Base-by-base conservation (phyloP, 2,797 vertebrate species). In the Poecile montanus region DNA sequence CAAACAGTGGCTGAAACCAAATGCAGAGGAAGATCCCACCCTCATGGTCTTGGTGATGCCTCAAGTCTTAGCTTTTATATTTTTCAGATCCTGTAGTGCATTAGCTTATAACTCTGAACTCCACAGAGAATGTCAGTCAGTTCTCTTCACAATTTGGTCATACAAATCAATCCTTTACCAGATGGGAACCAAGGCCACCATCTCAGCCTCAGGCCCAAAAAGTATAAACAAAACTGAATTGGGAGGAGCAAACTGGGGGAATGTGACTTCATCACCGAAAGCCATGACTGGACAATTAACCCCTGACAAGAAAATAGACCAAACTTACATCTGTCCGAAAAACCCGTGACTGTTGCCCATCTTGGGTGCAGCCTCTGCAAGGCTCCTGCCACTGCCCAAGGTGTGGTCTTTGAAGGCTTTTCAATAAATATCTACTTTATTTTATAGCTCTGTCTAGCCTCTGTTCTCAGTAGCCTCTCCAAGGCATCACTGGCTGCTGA, bases 1-100 rank as follows among this genome's bases (percentile, higher is more conserved):
- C 90, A 96, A 94, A 85, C 30, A 63, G 51, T 85, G 53, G 50
- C 65, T 97, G 72, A 88, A 95, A 88, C 56, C 68, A 96, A 96
- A 94, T 36, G 51, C 60, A 85, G 77, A 63, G 84, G 75, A 78
- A 91, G 76, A 89, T 85, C 12, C 34, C 29, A 16, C 6, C 45
- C n/a, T 18, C 16, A 1, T 1, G 16, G 27, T 19, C 19, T 68
- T 48, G 58, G 7, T 53, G 74, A 34, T 23, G 32, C 20, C 12
- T 54, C 23, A 63, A 18, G 13, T 23, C 44, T 63, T 53, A 44
- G 7, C 5, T 53, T 63, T 54, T 36, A 9, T 44, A 16, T 23
- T 63, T 63, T 63, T 34, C 48, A 53, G 20, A 44, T 44, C 16
- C 20, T 44, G 20, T 18, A 18, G 16, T 44, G 26, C 38, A 25